These are phyloP conservation scores for Diachasma alloeum DNA, from an alignment of 1,140 invertebrate species.

Conservation along the genomic window DNA sequence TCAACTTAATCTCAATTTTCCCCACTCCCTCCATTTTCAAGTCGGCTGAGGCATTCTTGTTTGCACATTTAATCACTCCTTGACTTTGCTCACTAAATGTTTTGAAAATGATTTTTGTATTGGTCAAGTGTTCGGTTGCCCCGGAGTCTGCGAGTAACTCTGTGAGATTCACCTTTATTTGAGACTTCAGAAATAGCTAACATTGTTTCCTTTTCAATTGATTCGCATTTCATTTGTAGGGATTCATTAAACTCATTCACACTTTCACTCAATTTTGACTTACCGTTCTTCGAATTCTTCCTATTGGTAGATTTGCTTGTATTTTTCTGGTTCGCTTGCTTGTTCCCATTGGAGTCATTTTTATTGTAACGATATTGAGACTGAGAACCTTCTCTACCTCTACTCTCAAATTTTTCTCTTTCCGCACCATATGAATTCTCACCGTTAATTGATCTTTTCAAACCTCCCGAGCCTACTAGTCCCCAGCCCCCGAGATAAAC, in stretches of 20 bases:
- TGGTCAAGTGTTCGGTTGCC: conserved; percentile 31
- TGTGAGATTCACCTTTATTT: not conserved
- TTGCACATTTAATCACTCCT: conserved; percentile 24
- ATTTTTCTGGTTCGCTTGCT: not conserved
- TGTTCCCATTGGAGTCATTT: too few species aligned
- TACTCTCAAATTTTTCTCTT: too few species aligned
- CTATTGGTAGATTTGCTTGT: not conserved
- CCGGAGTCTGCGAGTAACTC: conserved; percentile 21
- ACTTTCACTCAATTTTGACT: not conserved
- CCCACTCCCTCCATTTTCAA: conserved; percentile 18
- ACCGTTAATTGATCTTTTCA: too few species aligned
- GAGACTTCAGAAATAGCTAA: not conserved
- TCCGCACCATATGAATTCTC: too few species aligned
- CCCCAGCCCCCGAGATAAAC: too few species aligned
- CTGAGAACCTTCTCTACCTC: too few species aligned
- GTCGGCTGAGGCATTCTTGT: conserved; percentile 14
- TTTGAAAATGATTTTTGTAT: conserved; percentile 30
- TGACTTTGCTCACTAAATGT: conserved; percentile 15
- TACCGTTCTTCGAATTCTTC: not conserved
- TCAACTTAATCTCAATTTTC: not conserved
- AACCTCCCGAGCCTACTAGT: too few species aligned
- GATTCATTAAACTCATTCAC: too few species aligned
- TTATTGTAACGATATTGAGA: too few species aligned
- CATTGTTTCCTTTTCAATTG: too few species aligned
- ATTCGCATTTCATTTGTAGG: too few species aligned